Evolutionary conservation across 1,140 invertebrate species (phyloP).

Genomic region (Drosophila eugracilis): DNA sequence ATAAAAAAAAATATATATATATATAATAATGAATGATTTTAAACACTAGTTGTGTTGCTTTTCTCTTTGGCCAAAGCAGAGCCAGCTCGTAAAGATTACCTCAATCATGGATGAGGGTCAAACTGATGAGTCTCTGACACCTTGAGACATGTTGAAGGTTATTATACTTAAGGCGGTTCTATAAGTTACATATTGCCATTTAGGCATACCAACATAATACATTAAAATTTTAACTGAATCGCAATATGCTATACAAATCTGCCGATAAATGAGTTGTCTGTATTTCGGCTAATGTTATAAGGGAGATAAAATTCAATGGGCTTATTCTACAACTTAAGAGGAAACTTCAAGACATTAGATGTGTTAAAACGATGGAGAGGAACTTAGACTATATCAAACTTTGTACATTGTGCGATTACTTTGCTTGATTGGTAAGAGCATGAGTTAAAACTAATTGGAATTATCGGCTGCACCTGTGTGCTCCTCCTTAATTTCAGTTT

Average conservation of each 20-base stretch:
- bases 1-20: slow-evolving; percentile 5
- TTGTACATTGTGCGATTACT: slow-evolving; percentile 34
- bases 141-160: neutral
- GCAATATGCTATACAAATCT: neutral
- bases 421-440: slow-evolving; percentile 5
- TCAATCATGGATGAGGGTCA: neutral
- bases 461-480: neutral
- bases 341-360: slow-evolving; percentile 37
- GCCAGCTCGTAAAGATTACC: slow-evolving; percentile 20
- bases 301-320: slow-evolving; percentile 1
- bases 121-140: neutral
- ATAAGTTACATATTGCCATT: slow-evolving; percentile 2
- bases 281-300: slow-evolving; percentile 1
- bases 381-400: slow-evolving; percentile 30
- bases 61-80: slow-evolving; percentile 29
- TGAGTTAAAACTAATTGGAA: slow-evolving; percentile 16
- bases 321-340: slow-evolving; percentile 22
- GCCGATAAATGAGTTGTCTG: neutral
- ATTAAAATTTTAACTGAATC: neutral
- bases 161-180: neutral
- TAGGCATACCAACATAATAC: slow-evolving; percentile 1
- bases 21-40: slow-evolving; percentile 3
- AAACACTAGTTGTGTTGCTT: slow-evolving; percentile 12
- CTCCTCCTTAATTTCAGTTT: neutral
- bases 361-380: slow-evolving; percentile 11